These are phyloP conservation scores for Thunnus thynnus DNA, from an alignment of 2,113 vertebrate genomes.

Conservation along the genomic window DNA sequence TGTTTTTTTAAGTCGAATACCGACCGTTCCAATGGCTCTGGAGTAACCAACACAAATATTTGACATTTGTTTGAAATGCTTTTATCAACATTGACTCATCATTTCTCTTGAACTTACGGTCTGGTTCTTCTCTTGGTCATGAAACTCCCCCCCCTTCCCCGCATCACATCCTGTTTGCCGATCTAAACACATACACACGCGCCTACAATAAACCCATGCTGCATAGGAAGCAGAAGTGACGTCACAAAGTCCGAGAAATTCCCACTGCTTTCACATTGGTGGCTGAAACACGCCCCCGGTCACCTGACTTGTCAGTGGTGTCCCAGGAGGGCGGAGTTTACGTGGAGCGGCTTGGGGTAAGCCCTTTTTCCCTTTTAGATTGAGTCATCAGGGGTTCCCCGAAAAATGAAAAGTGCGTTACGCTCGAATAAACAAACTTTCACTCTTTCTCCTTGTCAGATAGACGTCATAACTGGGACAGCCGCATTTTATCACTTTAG, in stretches of 20 bases:
- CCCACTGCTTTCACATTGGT: constrained; percentile 39
- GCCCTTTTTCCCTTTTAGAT: constrained; percentile 51
- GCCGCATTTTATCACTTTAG: constrained; percentile 23
- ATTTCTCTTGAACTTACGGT: constrained; percentile 29
- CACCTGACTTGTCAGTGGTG: constrained; percentile 76
- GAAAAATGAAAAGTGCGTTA: constrained; percentile 7
- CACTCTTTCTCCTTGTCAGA: not conserved
- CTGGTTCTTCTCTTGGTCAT: constrained; percentile 16
- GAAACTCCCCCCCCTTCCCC: constrained; percentile 38
- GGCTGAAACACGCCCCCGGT: constrained; percentile 62
- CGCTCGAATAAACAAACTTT: not conserved
- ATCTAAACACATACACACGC: constrained; percentile 1
- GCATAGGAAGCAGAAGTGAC: constrained; percentile 38
- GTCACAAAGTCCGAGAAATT: constrained; percentile 61
- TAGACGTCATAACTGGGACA: not conserved
- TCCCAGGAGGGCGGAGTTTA: constrained; percentile 51
- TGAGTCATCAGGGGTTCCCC: constrained; percentile 78
- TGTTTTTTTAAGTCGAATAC: not conserved
- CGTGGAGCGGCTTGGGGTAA: constrained; percentile 63
- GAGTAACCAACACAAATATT: not conserved
- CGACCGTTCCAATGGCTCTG: not conserved
- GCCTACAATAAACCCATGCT: not conserved
- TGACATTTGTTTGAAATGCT: not conserved
- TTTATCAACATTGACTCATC: not conserved
- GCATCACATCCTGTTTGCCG: constrained; percentile 66